Evolutionary conservation across 1,140 invertebrate species (phyloP), one percentile per base, ranked within the genome.

Genomic region (Colletes latitarsis): DNA sequence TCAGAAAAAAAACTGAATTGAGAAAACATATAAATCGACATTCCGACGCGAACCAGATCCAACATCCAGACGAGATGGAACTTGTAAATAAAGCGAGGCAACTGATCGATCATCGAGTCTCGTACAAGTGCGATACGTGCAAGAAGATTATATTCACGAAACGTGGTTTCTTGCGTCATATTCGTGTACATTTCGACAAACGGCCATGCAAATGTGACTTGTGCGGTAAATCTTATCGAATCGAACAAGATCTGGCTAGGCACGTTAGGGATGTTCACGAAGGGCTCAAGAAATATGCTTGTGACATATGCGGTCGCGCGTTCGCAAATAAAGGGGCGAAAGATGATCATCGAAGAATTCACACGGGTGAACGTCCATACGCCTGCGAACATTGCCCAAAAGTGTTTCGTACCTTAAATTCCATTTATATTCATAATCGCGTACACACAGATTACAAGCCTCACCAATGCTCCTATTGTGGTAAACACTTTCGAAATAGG

Each of bases 301-400:
- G 94, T 74, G 92, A 93, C 12, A 85, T 92, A 17, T 93, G 92
- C 57, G 89, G 87, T 1, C 90, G 91, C 43, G 89, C 84, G 19
- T 94, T 94, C 60, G 91, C 92, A 0, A 92, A 89, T 21, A 95
- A 96, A 85, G 94, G 93, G 0, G 94, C 94, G 4, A 89, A 94
- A 70, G 94, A 95, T 0, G 95, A 96, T 83, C 96, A 96, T 86
- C 93, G 95, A 88, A 94, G 95, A 87, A 95, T 95, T 30, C 95
- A 96, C 74, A 95, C 95, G 0, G 94, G 95, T 21, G 94, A 94
- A 82, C 94, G 95, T 63, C 95, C 95, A 0, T 96, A 95, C 80
- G 93, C 95, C 17, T 96, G 96, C 83, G 95, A 96, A 74, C 91
- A 94, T 63, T 96, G 95, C 74, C 95, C 91, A 6, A 95, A 95